Evolutionary conservation across 92 coral and sea anemone genomes (phyloP).

Genomic region (Pocillopora grandis): DNA sequence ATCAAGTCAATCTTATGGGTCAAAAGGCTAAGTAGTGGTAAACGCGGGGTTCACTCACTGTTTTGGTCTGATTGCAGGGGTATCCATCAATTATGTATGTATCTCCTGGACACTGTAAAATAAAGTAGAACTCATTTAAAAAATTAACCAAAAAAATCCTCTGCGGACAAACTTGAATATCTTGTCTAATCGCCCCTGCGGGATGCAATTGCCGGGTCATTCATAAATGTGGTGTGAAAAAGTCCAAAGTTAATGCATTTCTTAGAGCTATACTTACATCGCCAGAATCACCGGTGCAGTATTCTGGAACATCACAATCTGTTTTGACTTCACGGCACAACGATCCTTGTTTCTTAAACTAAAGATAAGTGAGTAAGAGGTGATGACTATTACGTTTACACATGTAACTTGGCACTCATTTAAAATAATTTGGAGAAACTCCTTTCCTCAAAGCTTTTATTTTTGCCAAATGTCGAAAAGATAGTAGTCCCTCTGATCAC

Average conservation of each 20-base stretch:
- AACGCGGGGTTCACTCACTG: slow-evolving; percentile 31
- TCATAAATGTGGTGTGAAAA: neutral
- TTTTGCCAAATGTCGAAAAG: neutral
- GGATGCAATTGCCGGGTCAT: neutral
- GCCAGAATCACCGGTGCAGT: slow-evolving; percentile 63
- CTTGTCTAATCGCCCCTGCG: too few species aligned
- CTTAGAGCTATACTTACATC: slow-evolving; percentile 47
- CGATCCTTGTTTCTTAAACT: slow-evolving; percentile 70
- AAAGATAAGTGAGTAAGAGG: neutral
- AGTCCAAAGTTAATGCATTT: neutral
- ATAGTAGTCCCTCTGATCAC: too few species aligned
- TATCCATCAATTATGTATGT: slow-evolving; percentile 53
- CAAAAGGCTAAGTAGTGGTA: too few species aligned
- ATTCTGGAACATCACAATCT: slow-evolving; percentile 76
- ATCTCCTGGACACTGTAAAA: slow-evolving; percentile 70
- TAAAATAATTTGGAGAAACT: too few species aligned
- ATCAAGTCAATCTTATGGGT: too few species aligned
- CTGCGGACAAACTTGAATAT: too few species aligned
- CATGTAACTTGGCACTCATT: neutral
- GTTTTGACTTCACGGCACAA: slow-evolving; percentile 58
- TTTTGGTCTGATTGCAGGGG: slow-evolving; percentile 67
- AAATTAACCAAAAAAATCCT: too few species aligned
- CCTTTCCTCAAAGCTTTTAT: neutral
- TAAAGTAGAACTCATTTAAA: too few species aligned
- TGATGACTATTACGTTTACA: neutral